Conservation (phyloP, 2,797 vertebrate genomes). For the Periophthalmus magnuspinnatus region DNA sequence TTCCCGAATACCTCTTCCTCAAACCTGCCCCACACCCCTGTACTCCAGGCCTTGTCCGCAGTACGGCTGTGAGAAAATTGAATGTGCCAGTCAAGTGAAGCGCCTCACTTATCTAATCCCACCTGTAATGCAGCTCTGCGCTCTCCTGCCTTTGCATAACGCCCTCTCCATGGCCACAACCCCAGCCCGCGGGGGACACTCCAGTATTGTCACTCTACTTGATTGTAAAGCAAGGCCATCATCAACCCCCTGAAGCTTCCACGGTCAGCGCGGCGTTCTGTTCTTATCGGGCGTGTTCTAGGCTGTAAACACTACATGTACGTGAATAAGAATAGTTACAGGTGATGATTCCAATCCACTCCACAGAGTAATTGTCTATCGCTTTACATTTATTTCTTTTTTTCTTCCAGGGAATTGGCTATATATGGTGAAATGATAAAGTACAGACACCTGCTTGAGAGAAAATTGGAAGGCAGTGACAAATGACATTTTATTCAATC, state of each 20-base stretch:
- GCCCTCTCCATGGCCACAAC: conserved; percentile 56
- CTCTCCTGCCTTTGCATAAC: conserved; percentile 69
- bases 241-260: conserved; percentile 27
- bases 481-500: too few relatives aligned
- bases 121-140: conserved; percentile 63
- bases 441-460: neutral
- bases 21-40: conserved; percentile 42
- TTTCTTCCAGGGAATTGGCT: neutral
- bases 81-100: conserved; percentile 75
- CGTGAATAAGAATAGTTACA: neutral
- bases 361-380: neutral
- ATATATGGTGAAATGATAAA: too few relatives aligned
- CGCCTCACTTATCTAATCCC: conserved; percentile 68
- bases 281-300: conserved; percentile 33
- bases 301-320: conserved; percentile 31
- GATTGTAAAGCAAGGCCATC: conserved; percentile 49
- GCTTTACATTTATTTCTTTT: too few relatives aligned
- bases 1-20: conserved; percentile 43
- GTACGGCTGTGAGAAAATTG: conserved; percentile 62
- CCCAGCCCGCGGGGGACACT: conserved; percentile 30
- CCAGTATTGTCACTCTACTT: conserved; percentile 56
- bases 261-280: conserved; percentile 24
- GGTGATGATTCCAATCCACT: neutral
- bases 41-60: conserved; percentile 39
- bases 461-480: too few relatives aligned